Evolutionary conservation across 2,113 vertebrate species (phyloP).

Genomic region (Phalacrocorax carbo): DNA sequence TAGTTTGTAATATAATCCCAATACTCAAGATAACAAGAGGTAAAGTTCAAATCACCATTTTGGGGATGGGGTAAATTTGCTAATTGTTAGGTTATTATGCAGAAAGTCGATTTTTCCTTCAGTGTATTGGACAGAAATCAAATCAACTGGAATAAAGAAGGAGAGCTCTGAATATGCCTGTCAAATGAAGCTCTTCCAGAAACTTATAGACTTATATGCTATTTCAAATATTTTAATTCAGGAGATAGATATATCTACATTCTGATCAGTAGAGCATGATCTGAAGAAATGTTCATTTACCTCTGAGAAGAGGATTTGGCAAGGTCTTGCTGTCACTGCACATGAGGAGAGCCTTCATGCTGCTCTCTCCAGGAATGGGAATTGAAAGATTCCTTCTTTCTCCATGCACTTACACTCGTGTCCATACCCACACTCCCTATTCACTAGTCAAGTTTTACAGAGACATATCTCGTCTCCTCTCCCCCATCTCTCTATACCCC

Average conservation of each 20-base stretch:
- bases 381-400: neutral
- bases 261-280: neutral
- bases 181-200: neutral
- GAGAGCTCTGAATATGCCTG: neutral
- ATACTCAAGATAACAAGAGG: neutral
- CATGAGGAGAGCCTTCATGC: accelerated
- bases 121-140: neutral
- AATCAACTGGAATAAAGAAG: neutral
- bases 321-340: neutral
- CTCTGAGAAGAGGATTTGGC: neutral
- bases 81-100: neutral
- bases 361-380: neutral
- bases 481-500: neutral
- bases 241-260: neutral
- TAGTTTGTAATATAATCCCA: neutral
- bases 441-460: neutral
- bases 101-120: neutral
- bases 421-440: neutral
- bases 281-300: neutral
- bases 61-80: neutral
- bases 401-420: neutral
- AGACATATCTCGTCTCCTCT: neutral
- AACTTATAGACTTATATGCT: neutral
- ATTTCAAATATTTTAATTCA: neutral
- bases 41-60: neutral